These are phyloP conservation scores for Meganola albula DNA, from an alignment of 2,888 invertebrate species.

Conservation along the genomic window DNA sequence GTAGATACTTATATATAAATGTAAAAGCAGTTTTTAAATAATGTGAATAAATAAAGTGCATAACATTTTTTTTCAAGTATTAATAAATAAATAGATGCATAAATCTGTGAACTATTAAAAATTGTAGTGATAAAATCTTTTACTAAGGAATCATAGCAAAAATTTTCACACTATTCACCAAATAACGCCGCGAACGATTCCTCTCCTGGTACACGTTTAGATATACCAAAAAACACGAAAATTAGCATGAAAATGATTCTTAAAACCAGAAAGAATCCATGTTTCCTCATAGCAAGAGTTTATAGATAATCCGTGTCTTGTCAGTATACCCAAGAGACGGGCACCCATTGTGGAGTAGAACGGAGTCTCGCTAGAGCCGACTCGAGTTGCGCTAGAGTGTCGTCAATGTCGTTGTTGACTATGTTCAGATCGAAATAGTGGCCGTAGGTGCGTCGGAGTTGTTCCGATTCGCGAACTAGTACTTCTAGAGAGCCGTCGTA, in stretches of 20 bases:
- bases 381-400: constrained; percentile 95
- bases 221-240: constrained; percentile 19
- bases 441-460: constrained; percentile 97
- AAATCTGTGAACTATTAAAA: too few relatives aligned
- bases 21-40: too few relatives aligned
- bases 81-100: too few relatives aligned
- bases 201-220: constrained; percentile 9
- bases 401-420: constrained; percentile 99
- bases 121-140: too few relatives aligned
- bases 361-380: constrained; percentile 93
- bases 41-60: too few relatives aligned
- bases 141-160: too few relatives aligned
- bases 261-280: constrained; percentile 25
- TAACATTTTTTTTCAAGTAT: too few relatives aligned
- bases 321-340: constrained; percentile 98
- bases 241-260: constrained; percentile 14
- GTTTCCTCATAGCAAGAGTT: constrained; percentile 15
- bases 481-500: constrained; percentile 98
- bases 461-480: constrained; percentile 96
- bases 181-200: not conserved
- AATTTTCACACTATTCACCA: not conserved
- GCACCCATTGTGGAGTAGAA: constrained; percentile 97
- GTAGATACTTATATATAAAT: too few relatives aligned
- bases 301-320: constrained; percentile 53
- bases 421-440: constrained; percentile 99